phyloP scores from a whole-genome alignment of 2,888 invertebrate species.

The Terebella lapidaria region DNA sequence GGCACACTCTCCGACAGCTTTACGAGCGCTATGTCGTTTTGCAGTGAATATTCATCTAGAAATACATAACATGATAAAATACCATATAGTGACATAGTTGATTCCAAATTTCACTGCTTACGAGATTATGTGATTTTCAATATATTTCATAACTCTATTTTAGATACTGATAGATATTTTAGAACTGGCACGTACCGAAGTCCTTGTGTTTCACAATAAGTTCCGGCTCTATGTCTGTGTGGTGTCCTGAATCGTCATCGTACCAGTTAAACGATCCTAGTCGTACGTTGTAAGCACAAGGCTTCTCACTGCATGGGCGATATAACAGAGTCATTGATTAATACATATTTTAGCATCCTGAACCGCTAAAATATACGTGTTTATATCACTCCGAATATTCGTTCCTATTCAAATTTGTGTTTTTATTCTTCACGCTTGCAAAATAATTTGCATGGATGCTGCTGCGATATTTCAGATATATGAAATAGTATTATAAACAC shows the following conservation, averaged over 20 bases:
- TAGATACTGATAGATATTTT: background rate
- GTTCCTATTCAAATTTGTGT: no score
- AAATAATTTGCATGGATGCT: no score
- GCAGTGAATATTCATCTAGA: slow-evolving; percentile 7
- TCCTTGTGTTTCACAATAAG: slow-evolving; percentile 3
- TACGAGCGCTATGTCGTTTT: slow-evolving; percentile 18
- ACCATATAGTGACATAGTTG: background rate
- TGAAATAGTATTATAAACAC: no score
- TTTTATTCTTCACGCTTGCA: no score
- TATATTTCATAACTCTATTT: no score
- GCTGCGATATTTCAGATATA: no score
- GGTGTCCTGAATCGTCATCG: background rate
- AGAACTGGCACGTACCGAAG: slow-evolving; percentile 3
- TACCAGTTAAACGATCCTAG: slow-evolving; percentile 8
- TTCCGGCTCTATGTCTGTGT: slow-evolving; percentile 4
- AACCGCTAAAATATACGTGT: no score
- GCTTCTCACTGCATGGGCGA: background rate
- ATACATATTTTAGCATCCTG: background rate
- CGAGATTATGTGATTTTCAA: no score
- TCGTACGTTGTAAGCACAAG: slow-evolving; percentile 8
- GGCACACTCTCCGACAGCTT: slow-evolving; percentile 9
- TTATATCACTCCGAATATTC: no score
- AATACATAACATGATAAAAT: background rate
- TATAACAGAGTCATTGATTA: background rate
- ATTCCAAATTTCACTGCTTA: no score